These are phyloP conservation scores for Sinosuthora webbiana DNA, from an alignment of 2,113 vertebrate genomes.

Conservation along the genomic window DNA sequence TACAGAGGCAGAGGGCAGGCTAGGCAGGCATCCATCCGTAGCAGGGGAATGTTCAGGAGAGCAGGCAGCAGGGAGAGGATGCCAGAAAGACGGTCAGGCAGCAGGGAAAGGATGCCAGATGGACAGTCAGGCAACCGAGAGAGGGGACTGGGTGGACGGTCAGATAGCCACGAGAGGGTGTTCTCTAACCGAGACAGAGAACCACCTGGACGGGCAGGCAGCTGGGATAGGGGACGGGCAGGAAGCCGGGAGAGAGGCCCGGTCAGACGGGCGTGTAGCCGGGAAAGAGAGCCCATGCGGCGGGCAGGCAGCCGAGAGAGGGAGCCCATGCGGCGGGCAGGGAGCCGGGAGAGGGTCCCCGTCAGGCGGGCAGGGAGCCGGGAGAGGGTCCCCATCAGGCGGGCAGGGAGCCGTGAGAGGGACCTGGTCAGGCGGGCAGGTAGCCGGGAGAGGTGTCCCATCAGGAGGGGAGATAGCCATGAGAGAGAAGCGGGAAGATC, in stretches of 20 bases:
- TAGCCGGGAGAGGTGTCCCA: slow-evolving; percentile 61
- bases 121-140: slow-evolving; percentile 70
- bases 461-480: slow-evolving; percentile 66
- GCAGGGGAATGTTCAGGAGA: slow-evolving; percentile 70
- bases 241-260: slow-evolving; percentile 65
- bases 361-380: slow-evolving; percentile 55
- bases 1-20: slow-evolving; percentile 71
- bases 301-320: slow-evolving; percentile 60
- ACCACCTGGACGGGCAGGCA: slow-evolving; percentile 7
- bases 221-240: slow-evolving; percentile 51
- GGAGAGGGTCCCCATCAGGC: slow-evolving; percentile 41
- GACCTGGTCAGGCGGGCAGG: slow-evolving; percentile 50
- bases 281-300: slow-evolving; percentile 65
- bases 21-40: slow-evolving; percentile 56
- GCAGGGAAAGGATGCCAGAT: slow-evolving; percentile 70
- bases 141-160: slow-evolving; percentile 22
- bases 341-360: slow-evolving; percentile 61
- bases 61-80: slow-evolving; percentile 74
- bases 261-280: slow-evolving; percentile 33
- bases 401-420: slow-evolving; percentile 64
- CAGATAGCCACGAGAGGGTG: slow-evolving; percentile 70
- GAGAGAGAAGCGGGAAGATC: slow-evolving; percentile 72
- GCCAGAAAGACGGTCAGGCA: slow-evolving; percentile 67
- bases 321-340: slow-evolving; percentile 38
- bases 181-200: slow-evolving; percentile 60